Percentiles rank a stretch among this genome's conserved stretches.
These are phyloP conservation scores for Deladenus siricidicola DNA, from an alignment of 2,888 invertebrate genomes.

Conservation along the genomic window DNA sequence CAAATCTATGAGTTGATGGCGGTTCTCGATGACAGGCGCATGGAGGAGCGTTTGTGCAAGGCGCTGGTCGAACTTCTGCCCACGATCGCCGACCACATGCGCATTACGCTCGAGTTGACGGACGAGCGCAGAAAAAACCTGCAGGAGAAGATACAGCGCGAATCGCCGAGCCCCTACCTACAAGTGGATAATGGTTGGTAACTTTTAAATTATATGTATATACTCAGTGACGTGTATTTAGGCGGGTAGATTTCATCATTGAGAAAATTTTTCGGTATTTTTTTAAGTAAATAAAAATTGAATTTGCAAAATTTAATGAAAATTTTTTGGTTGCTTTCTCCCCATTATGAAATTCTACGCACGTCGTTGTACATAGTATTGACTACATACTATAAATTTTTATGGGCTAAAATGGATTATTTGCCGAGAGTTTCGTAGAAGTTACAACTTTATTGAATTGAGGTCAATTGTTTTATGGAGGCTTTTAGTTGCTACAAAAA, in stretches of 20 bases:
- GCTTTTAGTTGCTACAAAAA: too few relatives aligned
- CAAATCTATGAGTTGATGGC: constrained; percentile 67
- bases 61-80: constrained; percentile 26
- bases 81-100: constrained; percentile 38
- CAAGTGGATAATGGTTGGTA: constrained; percentile 25
- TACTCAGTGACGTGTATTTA: neutral
- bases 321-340: too few relatives aligned
- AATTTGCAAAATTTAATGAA: too few relatives aligned
- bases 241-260: neutral
- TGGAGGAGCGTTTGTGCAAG: constrained; percentile 34
- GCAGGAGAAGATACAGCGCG: constrained; percentile 10
- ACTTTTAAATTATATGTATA: neutral
- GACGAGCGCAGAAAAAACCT: constrained; percentile 21
- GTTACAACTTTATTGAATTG: too few relatives aligned
- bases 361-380: too few relatives aligned
- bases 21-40: constrained; percentile 30
- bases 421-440: too few relatives aligned
- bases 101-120: constrained; percentile 39
- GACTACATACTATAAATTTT: too few relatives aligned
- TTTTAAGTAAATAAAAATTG: neutral
- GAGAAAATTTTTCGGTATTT: neutral
- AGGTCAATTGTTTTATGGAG: too few relatives aligned
- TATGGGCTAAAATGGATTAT: too few relatives aligned
- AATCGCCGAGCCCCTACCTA: constrained; percentile 17
- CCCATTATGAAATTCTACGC: too few relatives aligned